phyloP scores from a whole-genome alignment of 1,140 invertebrate genomes.

The Drosophila carrolli region DNA sequence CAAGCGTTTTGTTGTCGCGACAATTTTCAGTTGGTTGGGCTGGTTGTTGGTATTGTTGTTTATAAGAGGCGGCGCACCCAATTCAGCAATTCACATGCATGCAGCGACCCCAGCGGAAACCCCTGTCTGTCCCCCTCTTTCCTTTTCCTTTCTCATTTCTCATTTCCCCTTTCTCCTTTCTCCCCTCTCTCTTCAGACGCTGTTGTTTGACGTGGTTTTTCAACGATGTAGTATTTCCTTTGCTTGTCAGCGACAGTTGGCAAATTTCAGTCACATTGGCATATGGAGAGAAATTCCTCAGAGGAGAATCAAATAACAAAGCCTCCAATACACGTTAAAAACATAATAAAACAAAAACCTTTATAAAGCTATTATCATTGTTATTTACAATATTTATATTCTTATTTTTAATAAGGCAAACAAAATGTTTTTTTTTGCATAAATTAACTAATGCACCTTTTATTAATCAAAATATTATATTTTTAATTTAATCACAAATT shows the following conservation, averaged over 20 bases:
- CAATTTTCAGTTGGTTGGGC: constrained; percentile 56
- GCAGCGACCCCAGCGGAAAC: constrained; percentile 43
- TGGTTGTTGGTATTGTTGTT: constrained; percentile 25
- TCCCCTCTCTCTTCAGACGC: background rate
- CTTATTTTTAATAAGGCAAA: no score
- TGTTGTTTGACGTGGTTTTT: constrained; percentile 22
- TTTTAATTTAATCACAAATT: no score
- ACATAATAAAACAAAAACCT: no score
- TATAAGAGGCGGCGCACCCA: constrained; percentile 41
- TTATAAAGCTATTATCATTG: no score
- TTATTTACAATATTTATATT: no score
- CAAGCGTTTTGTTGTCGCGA: constrained; percentile 68
- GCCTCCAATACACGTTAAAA: background rate
- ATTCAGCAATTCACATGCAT: constrained; percentile 59
- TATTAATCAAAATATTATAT: no score
- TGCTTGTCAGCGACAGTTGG: constrained; percentile 32
- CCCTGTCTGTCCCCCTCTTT: constrained; percentile 15
- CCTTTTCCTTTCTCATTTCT: background rate
- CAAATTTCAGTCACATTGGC: constrained; percentile 60
- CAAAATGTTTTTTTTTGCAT: no score
- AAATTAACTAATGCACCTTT: no score
- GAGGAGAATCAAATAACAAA: background rate
- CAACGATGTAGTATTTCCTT: constrained; percentile 19
- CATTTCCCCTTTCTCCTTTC: background rate
- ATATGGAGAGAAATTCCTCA: constrained; percentile 26